Evolutionary conservation across 37 sponge, comb jelly and placozoan genomes (phyloP).

Genomic region (Cliona cf. orientalis): DNA sequence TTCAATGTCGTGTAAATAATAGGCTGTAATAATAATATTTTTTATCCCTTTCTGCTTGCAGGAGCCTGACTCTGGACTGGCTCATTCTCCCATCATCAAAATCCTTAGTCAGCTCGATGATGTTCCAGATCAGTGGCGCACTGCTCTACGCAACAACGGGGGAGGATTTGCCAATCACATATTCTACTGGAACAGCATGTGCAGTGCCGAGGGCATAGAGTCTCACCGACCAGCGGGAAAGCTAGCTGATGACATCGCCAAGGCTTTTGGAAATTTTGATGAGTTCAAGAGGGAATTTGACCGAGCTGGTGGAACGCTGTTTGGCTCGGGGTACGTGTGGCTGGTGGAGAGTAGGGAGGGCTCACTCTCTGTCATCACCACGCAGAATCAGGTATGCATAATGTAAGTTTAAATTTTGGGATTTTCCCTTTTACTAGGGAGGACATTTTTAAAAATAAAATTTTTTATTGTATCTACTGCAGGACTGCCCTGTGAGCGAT

Average conservation of each 20-base stretch:
- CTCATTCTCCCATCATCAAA: slow-evolving; percentile 52
- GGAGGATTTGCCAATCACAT: slow-evolving; percentile 87
- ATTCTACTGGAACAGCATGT: slow-evolving; percentile 80
- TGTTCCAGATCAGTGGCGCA: slow-evolving; percentile 68
- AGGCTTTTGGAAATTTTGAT: slow-evolving; percentile 53
- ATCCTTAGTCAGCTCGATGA: slow-evolving; percentile 46
- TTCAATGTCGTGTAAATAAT: no score
- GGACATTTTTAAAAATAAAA: no score
- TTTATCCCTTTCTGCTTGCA: not conserved
- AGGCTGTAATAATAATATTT: no score
- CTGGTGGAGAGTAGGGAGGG: slow-evolving; percentile 39
- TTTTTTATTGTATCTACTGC: not conserved
- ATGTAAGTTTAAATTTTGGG: not conserved
- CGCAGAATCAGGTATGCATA: slow-evolving; percentile 62
- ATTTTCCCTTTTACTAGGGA: no score
- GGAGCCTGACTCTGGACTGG: slow-evolving; percentile 44
- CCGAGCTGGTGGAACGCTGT: slow-evolving; percentile 44
- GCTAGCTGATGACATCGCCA: slow-evolving; percentile 42
- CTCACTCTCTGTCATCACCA: slow-evolving; percentile 32
- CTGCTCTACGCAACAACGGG: slow-evolving; percentile 67
- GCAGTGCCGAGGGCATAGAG: slow-evolving; percentile 3
- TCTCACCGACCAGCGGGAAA: slow-evolving; percentile 29
- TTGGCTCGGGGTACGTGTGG: slow-evolving; percentile 92
- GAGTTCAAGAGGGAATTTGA: slow-evolving; percentile 62
- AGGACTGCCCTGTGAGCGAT: slow-evolving; percentile 74